Percentiles rank a stretch among this genome's conserved stretches.
Evolutionary conservation across 2,797 vertebrate species (phyloP).

Genomic region (Tokudaia tokunoshimensis): DNA sequence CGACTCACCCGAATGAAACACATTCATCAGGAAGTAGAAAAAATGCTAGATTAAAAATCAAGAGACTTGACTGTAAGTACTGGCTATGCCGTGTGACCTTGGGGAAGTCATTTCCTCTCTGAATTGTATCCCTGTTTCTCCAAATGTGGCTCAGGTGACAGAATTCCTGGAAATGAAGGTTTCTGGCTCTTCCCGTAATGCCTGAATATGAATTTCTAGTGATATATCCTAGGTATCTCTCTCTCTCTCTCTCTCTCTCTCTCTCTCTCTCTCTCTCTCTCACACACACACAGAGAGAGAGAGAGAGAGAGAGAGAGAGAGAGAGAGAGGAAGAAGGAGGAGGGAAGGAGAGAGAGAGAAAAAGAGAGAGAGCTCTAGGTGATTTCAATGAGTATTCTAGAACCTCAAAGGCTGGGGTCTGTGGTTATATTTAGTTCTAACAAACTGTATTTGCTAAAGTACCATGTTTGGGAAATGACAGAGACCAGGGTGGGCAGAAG

Average conservation of each 20-base stretch:
- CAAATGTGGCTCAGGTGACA: neutral
- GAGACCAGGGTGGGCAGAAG: accelerated
- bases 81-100: neutral
- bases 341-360: too few relatives aligned
- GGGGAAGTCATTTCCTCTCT: neutral
- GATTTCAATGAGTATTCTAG: neutral
- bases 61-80: neutral
- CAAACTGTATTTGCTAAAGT: neutral
- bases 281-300: too few relatives aligned
- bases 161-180: neutral
- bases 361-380: neutral
- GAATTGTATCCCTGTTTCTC: neutral
- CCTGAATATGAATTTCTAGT: neutral
- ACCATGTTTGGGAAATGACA: neutral
- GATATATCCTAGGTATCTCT: neutral
- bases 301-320: too few relatives aligned
- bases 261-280: too few relatives aligned
- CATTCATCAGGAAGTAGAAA: neutral
- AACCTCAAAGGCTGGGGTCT: neutral
- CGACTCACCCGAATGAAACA: neutral
- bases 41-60: neutral
- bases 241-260: too few relatives aligned
- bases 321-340: too few relatives aligned
- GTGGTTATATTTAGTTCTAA: neutral
- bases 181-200: neutral